A percentile compares a stretch with the other conserved stretches of the same genome.
Evolutionary conservation across 2,797 vertebrate species (phyloP).

Genomic region (Coilia nasus): DNA sequence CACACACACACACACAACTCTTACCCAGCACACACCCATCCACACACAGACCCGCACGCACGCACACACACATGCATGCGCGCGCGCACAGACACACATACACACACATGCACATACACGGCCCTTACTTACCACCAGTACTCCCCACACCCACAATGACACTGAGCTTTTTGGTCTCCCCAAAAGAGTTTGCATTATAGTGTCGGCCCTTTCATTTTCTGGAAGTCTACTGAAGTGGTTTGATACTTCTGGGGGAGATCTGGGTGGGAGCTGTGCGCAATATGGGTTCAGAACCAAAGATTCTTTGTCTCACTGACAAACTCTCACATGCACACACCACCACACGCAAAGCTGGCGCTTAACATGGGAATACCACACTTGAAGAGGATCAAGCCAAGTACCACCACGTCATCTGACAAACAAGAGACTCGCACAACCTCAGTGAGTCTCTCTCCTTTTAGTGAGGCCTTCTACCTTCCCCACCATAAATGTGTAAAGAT

Average conservation of each 20-base stretch:
- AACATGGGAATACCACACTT: background rate
- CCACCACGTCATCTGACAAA: constrained; percentile 9
- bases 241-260: background rate
- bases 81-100: background rate
- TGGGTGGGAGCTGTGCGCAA: constrained; percentile 1
- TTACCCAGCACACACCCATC: background rate
- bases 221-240: constrained; percentile 15
- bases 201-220: background rate
- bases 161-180: constrained; percentile 1
- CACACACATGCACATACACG: background rate
- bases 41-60: background rate
- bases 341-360: background rate
- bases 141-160: constrained; percentile 2
- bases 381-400: background rate
- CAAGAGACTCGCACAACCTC: background rate
- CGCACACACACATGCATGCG: constrained; percentile 1
- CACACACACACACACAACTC: background rate
- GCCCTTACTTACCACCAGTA: background rate
- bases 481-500: background rate
- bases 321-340: constrained; percentile 2
- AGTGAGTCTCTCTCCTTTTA: background rate
- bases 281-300: background rate
- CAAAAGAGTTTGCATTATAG: background rate
- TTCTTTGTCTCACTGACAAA: constrained; percentile 3
- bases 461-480: background rate